phyloP scores from a whole-genome alignment of 2,797 vertebrate genomes.

The Megalops cyprinoides region DNA sequence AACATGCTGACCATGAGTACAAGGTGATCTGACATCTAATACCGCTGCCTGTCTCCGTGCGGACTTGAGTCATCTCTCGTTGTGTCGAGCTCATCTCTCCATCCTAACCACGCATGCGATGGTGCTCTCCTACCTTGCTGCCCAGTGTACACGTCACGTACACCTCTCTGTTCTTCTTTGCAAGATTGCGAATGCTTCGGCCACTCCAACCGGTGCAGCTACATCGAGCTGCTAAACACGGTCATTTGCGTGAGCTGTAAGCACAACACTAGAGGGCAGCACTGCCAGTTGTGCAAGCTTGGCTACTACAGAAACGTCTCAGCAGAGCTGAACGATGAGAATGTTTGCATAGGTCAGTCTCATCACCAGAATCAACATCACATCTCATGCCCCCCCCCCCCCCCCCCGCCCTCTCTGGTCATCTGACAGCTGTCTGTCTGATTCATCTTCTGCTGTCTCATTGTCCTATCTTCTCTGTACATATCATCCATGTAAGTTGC shows the following conservation, averaged over 20 bases:
- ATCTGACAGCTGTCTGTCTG: slow-evolving; percentile 21
- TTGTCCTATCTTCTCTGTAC: slow-evolving; percentile 24
- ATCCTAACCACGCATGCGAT: slow-evolving; percentile 81
- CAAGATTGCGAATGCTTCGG: slow-evolving; percentile 99
- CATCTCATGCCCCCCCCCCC: slow-evolving; percentile 29
- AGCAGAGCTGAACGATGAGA: slow-evolving; percentile 97
- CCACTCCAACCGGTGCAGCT: slow-evolving; percentile 99
- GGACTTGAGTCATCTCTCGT: slow-evolving; percentile 59
- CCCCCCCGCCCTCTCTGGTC: slow-evolving; percentile 28
- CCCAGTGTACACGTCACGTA: slow-evolving; percentile 49
- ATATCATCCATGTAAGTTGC: not conserved
- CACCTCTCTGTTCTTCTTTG: slow-evolving; percentile 85
- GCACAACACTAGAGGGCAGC: slow-evolving; percentile 99
- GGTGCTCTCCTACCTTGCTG: slow-evolving; percentile 69
- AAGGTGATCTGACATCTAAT: slow-evolving; percentile 53
- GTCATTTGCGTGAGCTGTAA: slow-evolving; percentile 99
- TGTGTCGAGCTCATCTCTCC: slow-evolving; percentile 60
- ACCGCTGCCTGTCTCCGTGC: slow-evolving; percentile 56
- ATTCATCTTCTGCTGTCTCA: slow-evolving; percentile 47
- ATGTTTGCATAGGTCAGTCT: slow-evolving; percentile 99
- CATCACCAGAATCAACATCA: slow-evolving; percentile 51
- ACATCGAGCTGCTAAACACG: slow-evolving; percentile 98
- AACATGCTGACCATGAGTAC: slow-evolving; percentile 58
- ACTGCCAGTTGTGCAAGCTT: slow-evolving; percentile 98
- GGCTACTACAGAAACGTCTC: slow-evolving; percentile 99